phyloP scores from a whole-genome alignment of 2,113 vertebrate genomes.

The Cavia aperea region DNA sequence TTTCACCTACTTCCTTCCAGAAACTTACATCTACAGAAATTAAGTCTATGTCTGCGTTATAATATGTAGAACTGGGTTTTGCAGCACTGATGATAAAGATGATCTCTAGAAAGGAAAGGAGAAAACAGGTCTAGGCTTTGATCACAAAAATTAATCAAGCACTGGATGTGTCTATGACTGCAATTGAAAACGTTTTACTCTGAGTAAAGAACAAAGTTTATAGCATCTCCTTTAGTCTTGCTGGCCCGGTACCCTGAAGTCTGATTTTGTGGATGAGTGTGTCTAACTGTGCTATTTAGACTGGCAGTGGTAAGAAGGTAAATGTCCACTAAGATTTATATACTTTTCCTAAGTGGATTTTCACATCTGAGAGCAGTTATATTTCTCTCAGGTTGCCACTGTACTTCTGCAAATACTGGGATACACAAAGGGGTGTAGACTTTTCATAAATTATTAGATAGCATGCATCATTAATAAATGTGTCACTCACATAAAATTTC shows the following conservation, averaged over 20 bases:
- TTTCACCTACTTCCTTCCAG: background rate
- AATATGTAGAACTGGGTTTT: background rate
- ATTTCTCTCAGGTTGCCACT: background rate
- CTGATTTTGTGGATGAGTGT: background rate
- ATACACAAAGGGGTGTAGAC: background rate
- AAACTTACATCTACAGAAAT: background rate
- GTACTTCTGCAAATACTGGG: background rate
- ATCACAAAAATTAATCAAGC: background rate
- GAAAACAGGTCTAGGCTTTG: background rate
- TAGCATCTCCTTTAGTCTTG: background rate
- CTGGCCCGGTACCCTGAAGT: background rate
- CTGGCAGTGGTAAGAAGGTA: background rate
- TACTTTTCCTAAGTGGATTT: background rate
- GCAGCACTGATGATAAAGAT: background rate
- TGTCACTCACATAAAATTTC: background rate
- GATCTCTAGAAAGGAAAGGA: background rate
- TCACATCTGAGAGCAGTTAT: background rate
- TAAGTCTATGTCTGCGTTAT: background rate
- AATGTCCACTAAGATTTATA: background rate
- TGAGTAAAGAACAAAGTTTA: background rate
- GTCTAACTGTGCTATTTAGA: background rate
- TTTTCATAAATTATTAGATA: slow-evolving; percentile 5
- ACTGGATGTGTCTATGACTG: background rate
- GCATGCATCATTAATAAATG: background rate
- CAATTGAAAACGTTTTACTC: background rate